Conservation (phyloP, 53 echinoderm and acorn worm species). For the Zoroaster sp. region DNA sequence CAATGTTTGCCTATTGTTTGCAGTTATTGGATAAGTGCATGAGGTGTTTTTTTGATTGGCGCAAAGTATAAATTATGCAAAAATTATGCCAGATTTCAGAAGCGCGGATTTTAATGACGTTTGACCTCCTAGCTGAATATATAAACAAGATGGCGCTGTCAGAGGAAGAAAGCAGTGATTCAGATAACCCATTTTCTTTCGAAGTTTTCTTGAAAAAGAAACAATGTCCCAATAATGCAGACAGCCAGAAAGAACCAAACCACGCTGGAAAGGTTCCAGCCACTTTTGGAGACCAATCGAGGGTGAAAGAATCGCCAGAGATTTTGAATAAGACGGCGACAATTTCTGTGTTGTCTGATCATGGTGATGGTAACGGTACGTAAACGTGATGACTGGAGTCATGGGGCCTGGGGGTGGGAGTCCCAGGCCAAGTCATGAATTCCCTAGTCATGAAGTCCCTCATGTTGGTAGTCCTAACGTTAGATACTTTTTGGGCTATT, state of each 20-base stretch:
- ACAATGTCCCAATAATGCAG: not conserved
- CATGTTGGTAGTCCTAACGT: not conserved
- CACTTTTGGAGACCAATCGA: not conserved
- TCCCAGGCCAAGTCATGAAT: too few relatives aligned
- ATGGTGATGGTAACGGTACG: not conserved
- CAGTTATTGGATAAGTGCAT: too few relatives aligned
- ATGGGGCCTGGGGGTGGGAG: not conserved
- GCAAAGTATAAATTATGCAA: not conserved
- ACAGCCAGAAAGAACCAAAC: not conserved
- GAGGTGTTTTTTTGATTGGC: too few relatives aligned
- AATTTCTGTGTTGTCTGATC: not conserved
- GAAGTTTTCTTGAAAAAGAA: constrained; percentile 40
- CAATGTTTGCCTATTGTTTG: too few relatives aligned
- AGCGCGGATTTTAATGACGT: not conserved
- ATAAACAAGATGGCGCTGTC: constrained; percentile 32
- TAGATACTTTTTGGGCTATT: not conserved
- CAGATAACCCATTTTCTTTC: constrained; percentile 45
- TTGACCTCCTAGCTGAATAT: not conserved
- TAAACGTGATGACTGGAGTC: not conserved
- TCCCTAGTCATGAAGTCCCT: too few relatives aligned
- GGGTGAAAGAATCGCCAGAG: not conserved
- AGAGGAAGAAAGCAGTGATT: not conserved
- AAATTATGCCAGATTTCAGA: not conserved
- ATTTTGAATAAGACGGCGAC: not conserved
- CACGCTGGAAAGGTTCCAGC: not conserved